Base-by-base conservation (phyloP, 2,888 invertebrate species). In the Frankliniella intonsa region DNA sequence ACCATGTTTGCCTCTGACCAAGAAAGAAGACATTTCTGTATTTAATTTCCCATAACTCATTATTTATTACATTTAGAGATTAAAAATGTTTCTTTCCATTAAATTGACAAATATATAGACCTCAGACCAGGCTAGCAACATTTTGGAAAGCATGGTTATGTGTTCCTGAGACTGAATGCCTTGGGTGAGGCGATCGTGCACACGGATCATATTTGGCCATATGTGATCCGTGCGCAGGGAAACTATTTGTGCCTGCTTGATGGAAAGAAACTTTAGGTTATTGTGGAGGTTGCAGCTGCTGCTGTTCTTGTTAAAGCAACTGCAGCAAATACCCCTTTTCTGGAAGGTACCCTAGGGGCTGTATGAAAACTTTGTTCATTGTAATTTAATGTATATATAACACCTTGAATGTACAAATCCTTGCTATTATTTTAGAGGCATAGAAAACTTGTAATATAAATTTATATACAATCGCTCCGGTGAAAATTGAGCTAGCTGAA, bases 21-120 rank as follows among this genome's bases (percentile, higher is more conserved):
- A 76, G 69, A 76, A 76, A 76, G 69, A 76, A 76, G 69, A 76
- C 69, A 76, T 76, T 76, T 76, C 69, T 76, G 69, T 76, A 76
- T 76, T 76, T 76, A 76, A 76, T 76, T 76, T 76, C 22, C 69
- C 12, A 76, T 76, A 76, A 76, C 69, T 76, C 69, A 76, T 76
- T 76, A 76, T 76, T 76, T 76, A 76, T 76, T 76, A 76, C 69
- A 76, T 76, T 25, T 76, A 76, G 69, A 76, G 25, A 76, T 76
- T 25, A 76, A 76, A 12, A 76, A 76, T 8, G 69, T 76, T 76
- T 76, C 69, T 25, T 76, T 76, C 69, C 69, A 76, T 22, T 25
- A 22, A 76, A 22, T 25, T 25, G 69, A 76, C 69, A 25, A 76
- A 76, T 76, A 9, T 22, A 25, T 76, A 25, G 69, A 22, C 69